Evolutionary conservation across 2,797 vertebrate species (phyloP).

Genomic region (Novumbra hubbsi): DNA sequence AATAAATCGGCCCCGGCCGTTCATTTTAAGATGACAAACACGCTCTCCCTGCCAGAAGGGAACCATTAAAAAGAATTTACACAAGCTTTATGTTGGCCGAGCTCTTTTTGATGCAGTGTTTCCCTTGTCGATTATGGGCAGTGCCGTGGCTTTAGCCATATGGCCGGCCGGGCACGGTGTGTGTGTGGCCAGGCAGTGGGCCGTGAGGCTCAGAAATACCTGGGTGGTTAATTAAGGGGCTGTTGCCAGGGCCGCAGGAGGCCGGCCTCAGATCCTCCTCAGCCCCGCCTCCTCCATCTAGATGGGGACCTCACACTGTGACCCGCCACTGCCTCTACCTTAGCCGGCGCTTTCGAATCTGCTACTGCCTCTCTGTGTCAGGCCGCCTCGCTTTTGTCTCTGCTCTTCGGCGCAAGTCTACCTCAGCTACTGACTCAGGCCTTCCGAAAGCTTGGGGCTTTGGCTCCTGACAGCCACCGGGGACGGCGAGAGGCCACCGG

Average conservation of each 20-base stretch:
- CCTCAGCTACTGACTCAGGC: not conserved
- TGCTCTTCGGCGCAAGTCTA: conserved; percentile 62
- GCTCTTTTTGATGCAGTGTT: conserved; percentile 89
- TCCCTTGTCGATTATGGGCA: conserved; percentile 88
- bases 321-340: conserved; percentile 71
- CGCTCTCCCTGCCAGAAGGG: conserved; percentile 80
- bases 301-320: conserved; percentile 52
- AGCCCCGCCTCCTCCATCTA: conserved; percentile 60
- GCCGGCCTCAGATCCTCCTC: conserved; percentile 92
- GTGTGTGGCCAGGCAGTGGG: conserved; percentile 76
- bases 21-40: conserved; percentile 85
- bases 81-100: conserved; percentile 85
- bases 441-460: not conserved
- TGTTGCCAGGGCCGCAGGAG: conserved; percentile 92
- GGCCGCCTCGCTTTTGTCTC: conserved; percentile 18
- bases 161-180: conserved; percentile 78
- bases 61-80: conserved; percentile 99
- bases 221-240: conserved; percentile 99
- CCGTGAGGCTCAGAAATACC: conserved; percentile 91
- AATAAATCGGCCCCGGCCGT: conserved; percentile 58
- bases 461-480: conserved; percentile 74
- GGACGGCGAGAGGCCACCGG: conserved; percentile 91
- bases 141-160: conserved; percentile 91
- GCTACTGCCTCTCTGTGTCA: too few relatives aligned
- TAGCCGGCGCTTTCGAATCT: not conserved